phyloP scores from a whole-genome alignment of 1,140 invertebrate genomes.

The Anastatus disparis region DNA sequence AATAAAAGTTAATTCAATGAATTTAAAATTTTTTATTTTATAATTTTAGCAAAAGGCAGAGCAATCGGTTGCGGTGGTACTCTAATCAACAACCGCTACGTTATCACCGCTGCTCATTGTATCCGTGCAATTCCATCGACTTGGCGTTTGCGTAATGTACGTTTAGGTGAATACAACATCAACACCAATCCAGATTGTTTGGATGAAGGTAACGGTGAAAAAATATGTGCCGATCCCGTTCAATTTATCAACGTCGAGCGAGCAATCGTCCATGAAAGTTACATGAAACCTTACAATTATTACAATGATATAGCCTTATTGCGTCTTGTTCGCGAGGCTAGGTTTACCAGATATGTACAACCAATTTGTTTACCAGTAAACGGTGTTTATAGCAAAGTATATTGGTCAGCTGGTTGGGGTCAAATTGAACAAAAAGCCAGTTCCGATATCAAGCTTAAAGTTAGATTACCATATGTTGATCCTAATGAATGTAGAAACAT shows the following conservation, averaged over 20 bases:
- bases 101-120: constrained; percentile 71
- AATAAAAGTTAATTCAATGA: too few species aligned
- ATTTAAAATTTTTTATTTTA: too few species aligned
- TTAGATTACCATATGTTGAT: constrained; percentile 64
- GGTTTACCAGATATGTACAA: constrained; percentile 75
- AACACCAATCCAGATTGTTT: constrained; percentile 13
- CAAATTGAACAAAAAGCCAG: constrained; percentile 73
- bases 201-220: constrained; percentile 46
- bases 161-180: constrained; percentile 24
- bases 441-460: constrained; percentile 70
- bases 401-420: constrained; percentile 86
- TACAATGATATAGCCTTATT: constrained; percentile 82
- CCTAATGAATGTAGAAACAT: constrained; percentile 56
- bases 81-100: constrained; percentile 64
- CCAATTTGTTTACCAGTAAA: constrained; percentile 83
- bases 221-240: constrained; percentile 65
- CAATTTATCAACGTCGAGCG: constrained; percentile 73
- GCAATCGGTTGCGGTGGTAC: constrained; percentile 67
- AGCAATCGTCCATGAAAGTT: constrained; percentile 74
- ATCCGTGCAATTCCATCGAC: constrained; percentile 43
- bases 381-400: constrained; percentile 65
- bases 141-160: constrained; percentile 2
- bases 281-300: constrained; percentile 71
- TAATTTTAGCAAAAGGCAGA: background rate
- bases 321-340: constrained; percentile 70